Percentiles rank a stretch among this genome's conserved stretches.
Conservation (phyloP, 2,113 vertebrate genomes). For the Emberiza fucata region DNA sequence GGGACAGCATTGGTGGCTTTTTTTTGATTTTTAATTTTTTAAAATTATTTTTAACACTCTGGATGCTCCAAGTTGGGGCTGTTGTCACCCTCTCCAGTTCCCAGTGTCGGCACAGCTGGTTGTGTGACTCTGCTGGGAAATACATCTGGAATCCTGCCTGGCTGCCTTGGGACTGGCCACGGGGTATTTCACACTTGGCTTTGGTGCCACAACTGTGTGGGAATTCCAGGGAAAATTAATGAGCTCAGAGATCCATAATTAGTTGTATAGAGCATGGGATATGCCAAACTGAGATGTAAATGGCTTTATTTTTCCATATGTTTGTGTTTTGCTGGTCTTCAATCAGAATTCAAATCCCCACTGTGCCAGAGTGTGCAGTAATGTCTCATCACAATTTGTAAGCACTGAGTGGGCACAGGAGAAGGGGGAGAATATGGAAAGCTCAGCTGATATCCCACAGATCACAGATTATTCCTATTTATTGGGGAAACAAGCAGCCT, state of each 20-base stretch:
- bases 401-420: not conserved
- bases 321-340: not conserved
- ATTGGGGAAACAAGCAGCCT: not conserved
- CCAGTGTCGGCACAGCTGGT: not conserved
- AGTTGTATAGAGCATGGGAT: not conserved
- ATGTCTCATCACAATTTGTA: not conserved
- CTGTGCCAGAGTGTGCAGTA: not conserved
- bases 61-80: not conserved
- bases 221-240: not conserved
- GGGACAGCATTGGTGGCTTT: not conserved
- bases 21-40: not conserved
- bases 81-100: not conserved
- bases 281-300: not conserved
- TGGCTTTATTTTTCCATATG: not conserved
- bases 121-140: not conserved
- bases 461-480: not conserved
- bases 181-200: not conserved
- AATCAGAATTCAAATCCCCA: not conserved
- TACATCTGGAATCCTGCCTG: not conserved
- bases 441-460: not conserved
- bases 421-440: not conserved
- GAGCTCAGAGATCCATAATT: not conserved
- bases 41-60: not conserved
- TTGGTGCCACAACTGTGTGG: not conserved
- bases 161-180: not conserved